These are phyloP conservation scores for Drosophila tropicalis DNA, from an alignment of 1,140 invertebrate species.

Conservation along the genomic window DNA sequence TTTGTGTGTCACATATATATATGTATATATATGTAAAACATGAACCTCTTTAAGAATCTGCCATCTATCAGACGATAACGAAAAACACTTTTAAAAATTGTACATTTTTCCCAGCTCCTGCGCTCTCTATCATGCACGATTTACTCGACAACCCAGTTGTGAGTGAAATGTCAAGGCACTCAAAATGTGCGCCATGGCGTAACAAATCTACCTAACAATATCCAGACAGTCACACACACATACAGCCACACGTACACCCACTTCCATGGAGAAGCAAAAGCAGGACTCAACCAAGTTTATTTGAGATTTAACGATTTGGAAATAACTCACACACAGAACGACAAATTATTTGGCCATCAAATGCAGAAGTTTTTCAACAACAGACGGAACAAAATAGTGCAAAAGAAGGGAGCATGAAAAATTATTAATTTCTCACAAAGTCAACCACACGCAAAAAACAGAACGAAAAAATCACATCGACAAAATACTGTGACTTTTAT, in stretches of 20 bases:
- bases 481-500: conserved; percentile 56
- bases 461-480: conserved; percentile 16
- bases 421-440: conserved; percentile 76
- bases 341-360: conserved; percentile 80
- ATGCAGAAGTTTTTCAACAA: conserved; percentile 58
- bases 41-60: conserved; percentile 33
- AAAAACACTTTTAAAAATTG: conserved; percentile 47
- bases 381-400: conserved; percentile 10
- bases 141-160: conserved; percentile 43
- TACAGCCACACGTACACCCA: conserved; percentile 8
- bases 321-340: conserved; percentile 69
- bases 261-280: background rate
- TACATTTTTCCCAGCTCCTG: conserved; percentile 26
- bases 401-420: conserved; percentile 38
- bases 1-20: conserved; percentile 28
- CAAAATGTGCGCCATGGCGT: conserved; percentile 62
- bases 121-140: conserved; percentile 57
- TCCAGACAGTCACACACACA: conserved; percentile 20
- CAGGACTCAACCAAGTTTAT: conserved; percentile 47
- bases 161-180: conserved; percentile 73
- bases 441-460: conserved; percentile 48
- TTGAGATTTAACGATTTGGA: conserved; percentile 76
- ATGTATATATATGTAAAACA: conserved; percentile 19
- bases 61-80: conserved; percentile 20
- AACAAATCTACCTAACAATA: conserved; percentile 64